Evolutionary conservation across 2,113 vertebrate genomes (phyloP).

Genomic region (Paradisaea rubra): DNA sequence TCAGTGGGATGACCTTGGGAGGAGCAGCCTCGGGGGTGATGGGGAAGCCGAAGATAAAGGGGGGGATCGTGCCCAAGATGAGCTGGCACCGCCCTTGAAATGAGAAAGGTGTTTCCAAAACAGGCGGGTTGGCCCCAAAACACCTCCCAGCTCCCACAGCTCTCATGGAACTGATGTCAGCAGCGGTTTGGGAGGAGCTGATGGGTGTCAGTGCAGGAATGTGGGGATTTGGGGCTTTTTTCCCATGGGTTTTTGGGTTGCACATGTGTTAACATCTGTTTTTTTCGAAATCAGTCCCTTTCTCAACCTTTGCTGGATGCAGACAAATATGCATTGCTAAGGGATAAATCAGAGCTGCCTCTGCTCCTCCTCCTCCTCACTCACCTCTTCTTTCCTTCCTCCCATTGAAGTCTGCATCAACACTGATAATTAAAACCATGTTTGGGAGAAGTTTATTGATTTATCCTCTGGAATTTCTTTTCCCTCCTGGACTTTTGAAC

Average conservation of each 20-base stretch:
- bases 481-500: neutral
- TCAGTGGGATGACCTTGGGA: neutral
- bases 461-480: neutral
- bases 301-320: neutral
- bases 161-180: neutral
- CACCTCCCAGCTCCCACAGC: neutral
- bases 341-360: neutral
- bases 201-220: neutral
- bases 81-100: neutral
- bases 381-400: neutral
- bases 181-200: neutral
- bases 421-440: neutral
- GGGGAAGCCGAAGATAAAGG: neutral
- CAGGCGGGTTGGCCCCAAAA: neutral
- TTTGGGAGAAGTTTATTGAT: neutral
- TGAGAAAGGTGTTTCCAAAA: neutral
- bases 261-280: neutral
- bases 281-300: neutral
- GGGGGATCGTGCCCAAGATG: neutral
- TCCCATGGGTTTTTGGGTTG: neutral
- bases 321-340: fast-evolving
- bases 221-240: neutral
- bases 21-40: neutral
- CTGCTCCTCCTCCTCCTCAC: neutral
- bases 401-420: neutral